Evolutionary conservation across 2,113 vertebrate genomes (phyloP).

Genomic region (Dascyllus trimaculatus): DNA sequence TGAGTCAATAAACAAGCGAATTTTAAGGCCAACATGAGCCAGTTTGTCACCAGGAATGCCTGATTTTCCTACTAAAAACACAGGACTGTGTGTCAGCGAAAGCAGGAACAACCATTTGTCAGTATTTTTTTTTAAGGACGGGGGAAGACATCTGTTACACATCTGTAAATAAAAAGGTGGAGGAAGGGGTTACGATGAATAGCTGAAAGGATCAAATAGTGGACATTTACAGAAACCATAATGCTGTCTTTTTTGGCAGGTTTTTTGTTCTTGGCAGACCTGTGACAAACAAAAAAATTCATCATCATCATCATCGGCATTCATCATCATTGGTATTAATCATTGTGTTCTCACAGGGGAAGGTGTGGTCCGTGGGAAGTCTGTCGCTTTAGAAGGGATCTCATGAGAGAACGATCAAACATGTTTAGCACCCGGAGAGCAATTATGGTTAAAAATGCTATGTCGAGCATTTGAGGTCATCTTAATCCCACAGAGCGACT

Average conservation of each 20-base stretch:
- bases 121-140: neutral
- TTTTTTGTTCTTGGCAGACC: conserved; percentile 73
- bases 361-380: conserved; percentile 17
- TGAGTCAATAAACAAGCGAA: conserved; percentile 57
- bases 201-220: conserved; percentile 45
- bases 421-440: neutral
- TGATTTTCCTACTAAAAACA: conserved; percentile 24
- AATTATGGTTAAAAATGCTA: conserved; percentile 25
- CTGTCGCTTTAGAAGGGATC: conserved; percentile 4
- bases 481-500: conserved; percentile 36
- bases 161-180: neutral
- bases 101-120: conserved; percentile 35
- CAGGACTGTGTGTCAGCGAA: conserved; percentile 45
- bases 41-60: conserved; percentile 55
- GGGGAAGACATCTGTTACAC: conserved; percentile 25
- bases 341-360: conserved; percentile 30
- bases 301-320: conserved; percentile 23
- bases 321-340: neutral
- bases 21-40: conserved; percentile 47
- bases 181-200: conserved; percentile 47
- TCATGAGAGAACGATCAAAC: neutral
- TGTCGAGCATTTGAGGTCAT: neutral
- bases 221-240: conserved; percentile 72
- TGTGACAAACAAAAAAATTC: conserved; percentile 63
- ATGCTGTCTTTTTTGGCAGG: conserved; percentile 65